Base-by-base conservation (phyloP, 2,113 vertebrate species). In the Xenopus laevis region DNA sequence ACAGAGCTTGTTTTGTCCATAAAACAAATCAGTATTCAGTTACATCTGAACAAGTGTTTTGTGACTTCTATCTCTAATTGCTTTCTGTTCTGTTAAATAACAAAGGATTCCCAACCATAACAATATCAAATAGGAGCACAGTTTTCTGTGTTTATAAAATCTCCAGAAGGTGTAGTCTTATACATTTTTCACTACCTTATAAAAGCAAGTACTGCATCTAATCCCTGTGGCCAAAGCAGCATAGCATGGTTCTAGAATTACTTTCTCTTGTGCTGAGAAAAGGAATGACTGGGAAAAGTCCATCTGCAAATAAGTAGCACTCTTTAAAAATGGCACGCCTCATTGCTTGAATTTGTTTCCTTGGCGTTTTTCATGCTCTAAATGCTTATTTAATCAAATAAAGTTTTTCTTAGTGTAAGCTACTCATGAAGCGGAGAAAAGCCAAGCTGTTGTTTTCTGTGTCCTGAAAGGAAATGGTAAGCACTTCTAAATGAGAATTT, bases 361-460 rank as follows among this genome's bases (percentile, higher is more conserved):
- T 77, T 64, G 66, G 67, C 57, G 59, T 70, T 55, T 77, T 77
- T 70, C 67, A 77, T 77, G 66, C 74, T 77, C 67, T 77, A 64
- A 77, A 77, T 77, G 67, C 60, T 77, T 77, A 77, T 77, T 77
- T 77, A 77, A 77, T 77, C 59, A 77, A 77, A 77, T 70, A 64
- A 76, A 77, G 59, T 70, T 77, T 77, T 77, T 77, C 74, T 64
- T 77, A 77, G 74, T 70, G 74, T 77, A 77, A 77, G 74, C 74
- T 77, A 77, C 59, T 77, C 66, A 64, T 62, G 74, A 77, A 77
- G 74, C 74, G 74, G 61, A 45, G 74, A 69, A 53, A 77, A 77
- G 74, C 74, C 74, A 77, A 77, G 66, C 74, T 77, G 74, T 77
- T 70, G 66, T 69, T 21, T 69, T 65, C 40, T 50, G 46, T 55